These are phyloP conservation scores for Leptopilina myrica DNA, from an alignment of 2,888 invertebrate genomes.

Conservation along the genomic window DNA sequence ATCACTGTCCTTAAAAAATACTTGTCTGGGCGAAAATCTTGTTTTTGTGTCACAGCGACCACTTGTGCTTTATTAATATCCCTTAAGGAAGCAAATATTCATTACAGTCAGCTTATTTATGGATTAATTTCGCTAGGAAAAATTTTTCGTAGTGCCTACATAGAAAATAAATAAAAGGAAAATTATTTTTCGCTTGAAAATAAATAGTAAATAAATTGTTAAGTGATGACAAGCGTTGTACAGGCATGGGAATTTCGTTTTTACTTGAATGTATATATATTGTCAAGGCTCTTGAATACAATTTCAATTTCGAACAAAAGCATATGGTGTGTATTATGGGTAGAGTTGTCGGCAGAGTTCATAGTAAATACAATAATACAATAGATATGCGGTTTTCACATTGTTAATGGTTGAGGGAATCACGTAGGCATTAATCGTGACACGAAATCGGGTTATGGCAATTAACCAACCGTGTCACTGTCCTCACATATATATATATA, in stretches of 20 bases:
- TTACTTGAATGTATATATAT: too few relatives aligned
- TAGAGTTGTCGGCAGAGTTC: neutral
- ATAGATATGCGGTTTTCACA: conserved; percentile 38
- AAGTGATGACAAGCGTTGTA: neutral
- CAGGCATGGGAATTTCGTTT: neutral
- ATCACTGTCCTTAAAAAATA: too few relatives aligned
- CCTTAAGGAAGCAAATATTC: too few relatives aligned
- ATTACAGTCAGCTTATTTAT: too few relatives aligned
- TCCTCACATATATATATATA: neutral
- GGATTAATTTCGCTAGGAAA: too few relatives aligned
- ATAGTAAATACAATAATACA: conserved; percentile 16
- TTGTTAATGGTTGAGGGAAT: conserved; percentile 56
- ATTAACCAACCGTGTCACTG: conserved; percentile 54
- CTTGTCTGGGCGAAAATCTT: too few relatives aligned
- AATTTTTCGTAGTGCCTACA: too few relatives aligned
- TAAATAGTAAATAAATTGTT: neutral
- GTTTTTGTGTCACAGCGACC: too few relatives aligned
- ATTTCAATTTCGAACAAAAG: conserved; percentile 12
- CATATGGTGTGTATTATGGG: neutral
- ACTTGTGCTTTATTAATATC: too few relatives aligned
- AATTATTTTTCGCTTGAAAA: too few relatives aligned
- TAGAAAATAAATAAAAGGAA: too few relatives aligned
- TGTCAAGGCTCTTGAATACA: conserved; percentile 19
- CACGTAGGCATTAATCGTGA: conserved; percentile 57
- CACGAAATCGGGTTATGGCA: conserved; percentile 61